Base-by-base conservation (phyloP, 1,140 invertebrate species). In the Drosophila obscura region DNA sequence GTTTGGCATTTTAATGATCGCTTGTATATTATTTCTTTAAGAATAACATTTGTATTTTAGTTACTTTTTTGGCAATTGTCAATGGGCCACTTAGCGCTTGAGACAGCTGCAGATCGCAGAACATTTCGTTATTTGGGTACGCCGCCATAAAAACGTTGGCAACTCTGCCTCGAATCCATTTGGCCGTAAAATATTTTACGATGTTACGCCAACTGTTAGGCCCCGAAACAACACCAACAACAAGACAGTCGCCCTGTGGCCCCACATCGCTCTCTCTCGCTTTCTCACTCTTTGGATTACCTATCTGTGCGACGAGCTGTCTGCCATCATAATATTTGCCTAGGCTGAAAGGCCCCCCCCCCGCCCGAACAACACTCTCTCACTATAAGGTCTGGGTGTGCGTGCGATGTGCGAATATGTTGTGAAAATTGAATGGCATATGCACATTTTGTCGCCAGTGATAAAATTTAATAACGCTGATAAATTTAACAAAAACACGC, bases 391-490 rank as follows among this genome's bases (percentile, higher is more conserved):
- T 15, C 9, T 28, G 24, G 31, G 59, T 56, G 55, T 73, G 71
- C 49, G 78, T 88, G 79, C 72, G 75, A 82, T 82, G 82, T 85
- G 82, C 77, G 83, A 87, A 85, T 85, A 85, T 85, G 82, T 85
- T 85, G 83, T 87, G 82, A 87, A 82, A 87, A 85, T 87, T 87
- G 83, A 87, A 87, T 87, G 82, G 78, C 78, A 87, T 87, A 87
- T 88, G 84, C 84, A 89, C 84, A 88, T 88, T 89, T 88, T 90
- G 79, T 90, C 79, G 79, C 82, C 81, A 90, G 87, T 82, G 87
- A 90, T 90, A 90, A 90, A 90, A 90, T 90, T 90, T 90, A 90
- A 90, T 90, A 90, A 87, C 77, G 79, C 79, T 90, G 87, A 90
- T 90, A 90, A 90, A 90, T 90, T 90, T 90, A 82, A 79, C 81